phyloP scores from a whole-genome alignment of 2,113 vertebrate genomes.

The Thermophis baileyi region DNA sequence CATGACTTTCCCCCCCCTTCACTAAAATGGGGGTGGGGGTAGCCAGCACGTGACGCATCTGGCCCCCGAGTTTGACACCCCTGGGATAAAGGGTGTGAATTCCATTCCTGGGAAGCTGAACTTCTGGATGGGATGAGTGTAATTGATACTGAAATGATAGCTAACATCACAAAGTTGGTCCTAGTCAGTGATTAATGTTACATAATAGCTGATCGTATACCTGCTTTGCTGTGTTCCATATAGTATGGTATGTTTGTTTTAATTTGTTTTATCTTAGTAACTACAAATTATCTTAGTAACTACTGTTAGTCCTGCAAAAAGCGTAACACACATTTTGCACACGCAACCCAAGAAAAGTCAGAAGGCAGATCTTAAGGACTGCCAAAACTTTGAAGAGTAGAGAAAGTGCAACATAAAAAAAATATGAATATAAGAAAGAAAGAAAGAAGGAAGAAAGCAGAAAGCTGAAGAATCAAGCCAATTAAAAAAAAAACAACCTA shows the following conservation, averaged over 20 bases:
- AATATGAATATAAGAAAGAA: background rate
- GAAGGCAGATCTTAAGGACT: background rate
- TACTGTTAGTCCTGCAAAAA: background rate
- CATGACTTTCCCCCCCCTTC: too few relatives aligned
- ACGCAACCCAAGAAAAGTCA: background rate
- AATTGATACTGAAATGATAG: background rate
- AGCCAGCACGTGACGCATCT: too few relatives aligned
- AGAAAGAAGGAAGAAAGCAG: background rate
- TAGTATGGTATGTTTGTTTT: background rate
- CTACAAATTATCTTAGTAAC: background rate
- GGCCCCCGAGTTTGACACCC: too few relatives aligned
- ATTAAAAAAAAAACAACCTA: background rate
- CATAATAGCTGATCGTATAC: background rate
- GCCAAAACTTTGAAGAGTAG: background rate
- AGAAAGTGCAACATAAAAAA: background rate
- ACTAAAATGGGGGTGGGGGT: too few relatives aligned
- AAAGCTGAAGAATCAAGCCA: background rate
- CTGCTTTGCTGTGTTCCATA: background rate
- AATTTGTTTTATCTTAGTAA: background rate
- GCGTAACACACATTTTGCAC: background rate
- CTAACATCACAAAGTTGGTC: background rate
- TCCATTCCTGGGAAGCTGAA: background rate
- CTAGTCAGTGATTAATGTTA: background rate
- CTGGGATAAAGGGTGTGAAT: background rate
- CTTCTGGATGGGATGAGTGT: background rate